Evolutionary conservation across 2,113 vertebrate genomes (phyloP).

Genomic region (Anas platyrhynchos): DNA sequence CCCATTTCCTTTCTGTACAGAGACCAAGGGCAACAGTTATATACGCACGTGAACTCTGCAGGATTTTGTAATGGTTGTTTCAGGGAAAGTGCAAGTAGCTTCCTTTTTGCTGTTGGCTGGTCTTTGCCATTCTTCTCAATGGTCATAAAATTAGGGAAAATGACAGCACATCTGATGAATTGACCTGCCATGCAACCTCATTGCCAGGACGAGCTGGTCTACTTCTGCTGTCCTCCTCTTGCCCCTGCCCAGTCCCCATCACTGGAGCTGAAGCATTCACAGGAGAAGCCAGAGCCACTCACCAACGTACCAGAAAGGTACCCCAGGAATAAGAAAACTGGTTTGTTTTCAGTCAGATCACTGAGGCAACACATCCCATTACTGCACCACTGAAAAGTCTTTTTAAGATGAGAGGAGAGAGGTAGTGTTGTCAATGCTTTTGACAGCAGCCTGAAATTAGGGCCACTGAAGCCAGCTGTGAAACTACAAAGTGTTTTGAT

Average conservation of each 20-base stretch:
- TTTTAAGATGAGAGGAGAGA: neutral
- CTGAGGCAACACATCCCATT: neutral
- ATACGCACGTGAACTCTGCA: neutral
- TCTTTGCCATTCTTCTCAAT: neutral
- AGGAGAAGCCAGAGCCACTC: neutral
- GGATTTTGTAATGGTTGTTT: neutral
- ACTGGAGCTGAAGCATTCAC: accelerated
- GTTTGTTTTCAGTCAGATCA: neutral
- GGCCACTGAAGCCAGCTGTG: neutral
- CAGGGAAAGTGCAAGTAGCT: neutral
- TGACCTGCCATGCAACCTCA: accelerated
- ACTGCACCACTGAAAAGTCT: neutral
- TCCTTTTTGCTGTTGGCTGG: neutral
- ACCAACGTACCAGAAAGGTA: neutral
- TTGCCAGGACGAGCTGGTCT: neutral
- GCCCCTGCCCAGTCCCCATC: neutral
- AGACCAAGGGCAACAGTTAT: neutral
- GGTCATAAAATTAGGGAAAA: neutral
- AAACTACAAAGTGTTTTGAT: neutral
- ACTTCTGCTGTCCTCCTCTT: neutral
- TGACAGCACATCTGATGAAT: neutral
- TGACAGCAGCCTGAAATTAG: neutral
- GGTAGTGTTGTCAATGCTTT: neutral
- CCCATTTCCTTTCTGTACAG: neutral
- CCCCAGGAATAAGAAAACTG: neutral